phyloP scores from a whole-genome alignment of 2,888 invertebrate species.

The Vesta saturnalis region DNA sequence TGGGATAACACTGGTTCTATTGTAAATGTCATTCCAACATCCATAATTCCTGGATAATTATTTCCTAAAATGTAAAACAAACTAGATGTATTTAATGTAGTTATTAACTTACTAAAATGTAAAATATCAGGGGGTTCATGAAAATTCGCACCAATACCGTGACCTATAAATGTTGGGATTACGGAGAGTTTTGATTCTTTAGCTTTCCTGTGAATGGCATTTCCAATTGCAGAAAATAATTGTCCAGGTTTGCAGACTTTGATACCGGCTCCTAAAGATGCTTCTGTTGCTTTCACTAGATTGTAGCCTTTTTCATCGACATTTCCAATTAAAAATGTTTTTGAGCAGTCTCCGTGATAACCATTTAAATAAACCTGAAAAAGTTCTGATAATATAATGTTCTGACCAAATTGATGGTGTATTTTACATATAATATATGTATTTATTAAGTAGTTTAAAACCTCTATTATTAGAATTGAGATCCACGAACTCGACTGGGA shows the following conservation, averaged over 20 bases:
- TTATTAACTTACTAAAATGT: slow-evolving; percentile 75
- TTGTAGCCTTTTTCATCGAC: slow-evolving; percentile 78
- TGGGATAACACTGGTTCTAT: slow-evolving; percentile 90
- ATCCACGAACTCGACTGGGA: no score
- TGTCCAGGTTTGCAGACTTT: slow-evolving; percentile 69
- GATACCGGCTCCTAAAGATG: slow-evolving; percentile 74
- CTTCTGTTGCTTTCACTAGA: slow-evolving; percentile 76
- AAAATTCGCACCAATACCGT: slow-evolving; percentile 93
- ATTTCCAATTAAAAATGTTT: slow-evolving; percentile 84
- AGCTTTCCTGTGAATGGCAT: slow-evolving; percentile 72
- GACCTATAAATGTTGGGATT: slow-evolving; percentile 86
- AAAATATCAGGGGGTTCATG: slow-evolving; percentile 92
- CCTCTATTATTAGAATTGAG: no score
- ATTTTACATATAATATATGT: no score
- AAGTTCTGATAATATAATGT: no score
- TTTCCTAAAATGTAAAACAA: slow-evolving; percentile 69
- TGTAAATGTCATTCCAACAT: slow-evolving; percentile 93
- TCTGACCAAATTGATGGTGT: no score
- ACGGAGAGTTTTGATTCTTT: slow-evolving; percentile 71
- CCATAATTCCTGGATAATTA: slow-evolving; percentile 75
- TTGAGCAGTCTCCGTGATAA: slow-evolving; percentile 92
- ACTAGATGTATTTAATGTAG: no score
- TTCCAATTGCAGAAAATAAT: slow-evolving; percentile 71
- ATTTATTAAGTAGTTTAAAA: no score
- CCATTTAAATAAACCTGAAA: slow-evolving; percentile 80